These are phyloP conservation scores for Apamea crenata DNA, from an alignment of 2,888 invertebrate species.

Conservation along the genomic window DNA sequence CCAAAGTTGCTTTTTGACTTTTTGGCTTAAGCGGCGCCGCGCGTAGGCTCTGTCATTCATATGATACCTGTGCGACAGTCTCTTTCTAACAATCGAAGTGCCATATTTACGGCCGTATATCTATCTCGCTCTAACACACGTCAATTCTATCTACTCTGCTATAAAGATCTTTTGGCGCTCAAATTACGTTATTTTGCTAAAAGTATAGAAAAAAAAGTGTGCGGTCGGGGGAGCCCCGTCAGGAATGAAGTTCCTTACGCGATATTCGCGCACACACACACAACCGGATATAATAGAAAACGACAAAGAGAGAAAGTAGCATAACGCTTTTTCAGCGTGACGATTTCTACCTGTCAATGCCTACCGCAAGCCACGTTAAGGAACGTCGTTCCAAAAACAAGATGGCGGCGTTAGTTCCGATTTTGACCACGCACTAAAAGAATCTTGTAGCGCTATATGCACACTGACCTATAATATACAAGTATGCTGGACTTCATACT, in stretches of 20 bases:
- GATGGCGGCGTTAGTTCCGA: not conserved
- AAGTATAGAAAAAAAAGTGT: not conserved
- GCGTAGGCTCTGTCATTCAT: not conserved
- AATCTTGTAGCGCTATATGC: not conserved
- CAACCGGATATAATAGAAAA: not conserved
- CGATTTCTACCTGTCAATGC: not conserved
- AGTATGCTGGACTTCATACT: too few relatives aligned
- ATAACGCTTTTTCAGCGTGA: not conserved
- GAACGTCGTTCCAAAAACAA: not conserved
- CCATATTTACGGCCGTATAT: not conserved
- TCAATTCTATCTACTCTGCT: not conserved
- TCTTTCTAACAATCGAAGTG: not conserved
- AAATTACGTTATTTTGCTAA: not conserved
- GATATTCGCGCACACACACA: not conserved
- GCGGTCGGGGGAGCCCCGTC: too few relatives aligned
- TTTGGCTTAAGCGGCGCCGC: not conserved
- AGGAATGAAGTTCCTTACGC: not conserved
- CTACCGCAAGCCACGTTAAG: not conserved
- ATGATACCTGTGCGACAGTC: not conserved
- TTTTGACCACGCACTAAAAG: not conserved
- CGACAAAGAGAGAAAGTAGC: not conserved
- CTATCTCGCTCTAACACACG: not conserved
- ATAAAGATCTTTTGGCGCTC: not conserved
- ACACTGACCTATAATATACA: too few relatives aligned
- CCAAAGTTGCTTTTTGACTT: not conserved